Evolutionary conservation across 2,113 vertebrate species (phyloP), one percentile per base, ranked within the genome.

Genomic region (Aspiorhynchus laticeps): DNA sequence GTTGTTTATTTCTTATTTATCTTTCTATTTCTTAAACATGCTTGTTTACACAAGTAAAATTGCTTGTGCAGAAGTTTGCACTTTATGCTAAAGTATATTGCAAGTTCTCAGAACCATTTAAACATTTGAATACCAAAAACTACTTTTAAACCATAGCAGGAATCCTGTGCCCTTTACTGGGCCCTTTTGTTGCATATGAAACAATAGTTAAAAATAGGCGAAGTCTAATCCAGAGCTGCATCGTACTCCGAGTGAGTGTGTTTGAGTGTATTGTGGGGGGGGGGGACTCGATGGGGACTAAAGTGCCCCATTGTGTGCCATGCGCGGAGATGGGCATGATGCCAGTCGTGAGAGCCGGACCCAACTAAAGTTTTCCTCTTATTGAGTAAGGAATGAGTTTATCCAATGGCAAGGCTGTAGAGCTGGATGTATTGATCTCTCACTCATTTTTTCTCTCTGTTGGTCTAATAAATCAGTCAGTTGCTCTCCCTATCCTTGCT

Each of bases 251-350:
- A 36, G 53, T 41, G 59, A 21, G 41, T 51, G 19, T 21, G 69
- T 65, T 26, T 33, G 17, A 85, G 77, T 65, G 31, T 28, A 61
- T 77, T 28, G 15, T 69, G 59, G n/a, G 69, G 26, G 36, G 53
- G 46, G 86, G 26, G 9, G 33, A 38, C 81, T 83, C 80, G 43
- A 1, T 41, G 31, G 3, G 43, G 59, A 71, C 75, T 83, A 80
- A 88, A 87, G 80, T 81, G 28, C 74, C 33, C 83, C 79, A 90
- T 89, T 90, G 90, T 91, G 86, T 85, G 83, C 77, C 88, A 84
- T 91, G 86, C 84, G 86, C 83, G 28, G 59, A 79, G 76, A 56
- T 65, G 19, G 86, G 87, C 84, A 86, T 19, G 24, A 59, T 41
- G 87, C 89, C 90, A 88, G 61, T 43, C 43, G 21, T 69, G n/a